These are phyloP conservation scores for Neotoxoptera formosana DNA, from an alignment of 1,140 invertebrate genomes.

Conservation along the genomic window DNA sequence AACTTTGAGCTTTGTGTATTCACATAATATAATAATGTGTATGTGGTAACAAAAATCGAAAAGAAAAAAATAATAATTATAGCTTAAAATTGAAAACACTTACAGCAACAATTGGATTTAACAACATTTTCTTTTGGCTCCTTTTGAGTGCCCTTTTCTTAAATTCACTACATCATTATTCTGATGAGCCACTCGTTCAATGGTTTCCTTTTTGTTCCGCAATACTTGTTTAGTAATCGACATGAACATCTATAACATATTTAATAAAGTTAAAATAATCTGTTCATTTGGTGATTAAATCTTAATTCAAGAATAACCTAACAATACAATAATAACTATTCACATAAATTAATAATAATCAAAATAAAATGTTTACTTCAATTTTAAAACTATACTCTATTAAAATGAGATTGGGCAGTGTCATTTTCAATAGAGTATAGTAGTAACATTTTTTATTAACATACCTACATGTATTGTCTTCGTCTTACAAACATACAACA, in stretches of 20 bases:
- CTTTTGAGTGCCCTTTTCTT: slow-evolving; percentile 60
- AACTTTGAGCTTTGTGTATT: slow-evolving; percentile 55
- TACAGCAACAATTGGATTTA: slow-evolving; percentile 59
- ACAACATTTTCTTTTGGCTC: slow-evolving; percentile 62
- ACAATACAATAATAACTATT: neutral
- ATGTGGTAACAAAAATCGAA: slow-evolving; percentile 56
- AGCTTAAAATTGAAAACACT: slow-evolving; percentile 57
- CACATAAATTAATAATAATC: neutral
- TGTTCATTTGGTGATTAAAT: neutral
- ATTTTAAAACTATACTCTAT: no score
- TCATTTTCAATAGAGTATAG: no score
- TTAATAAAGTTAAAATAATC: neutral
- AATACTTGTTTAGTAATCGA: slow-evolving; percentile 77
- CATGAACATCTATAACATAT: slow-evolving; percentile 74
- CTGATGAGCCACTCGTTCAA: slow-evolving; percentile 70
- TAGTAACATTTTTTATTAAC: no score
- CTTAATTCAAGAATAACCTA: neutral
- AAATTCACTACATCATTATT: slow-evolving; percentile 62
- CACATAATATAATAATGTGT: slow-evolving; percentile 54
- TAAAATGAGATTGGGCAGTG: no score
- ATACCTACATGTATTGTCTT: no score
- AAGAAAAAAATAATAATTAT: slow-evolving; percentile 56
- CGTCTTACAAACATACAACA: no score
- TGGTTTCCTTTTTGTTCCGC: slow-evolving; percentile 72
- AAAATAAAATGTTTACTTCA: no score